Conservation (phyloP, 2,797 vertebrate genomes). For the Glossophaga mutica region DNA sequence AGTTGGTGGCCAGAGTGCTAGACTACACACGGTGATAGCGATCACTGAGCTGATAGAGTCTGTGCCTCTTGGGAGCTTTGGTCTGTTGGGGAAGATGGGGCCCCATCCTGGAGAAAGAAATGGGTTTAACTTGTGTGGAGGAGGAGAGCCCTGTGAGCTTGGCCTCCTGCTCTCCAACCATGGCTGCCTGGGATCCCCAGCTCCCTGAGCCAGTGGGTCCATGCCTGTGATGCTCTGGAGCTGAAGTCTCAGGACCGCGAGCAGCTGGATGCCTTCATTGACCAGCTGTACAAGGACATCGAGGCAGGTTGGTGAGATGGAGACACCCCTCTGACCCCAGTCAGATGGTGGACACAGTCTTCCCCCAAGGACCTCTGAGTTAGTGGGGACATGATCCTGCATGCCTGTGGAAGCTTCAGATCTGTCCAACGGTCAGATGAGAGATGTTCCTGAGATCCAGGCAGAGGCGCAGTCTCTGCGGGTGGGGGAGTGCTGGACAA, state of each 20-base stretch:
- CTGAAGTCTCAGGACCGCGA: constrained; percentile 92
- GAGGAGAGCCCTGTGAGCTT: constrained; percentile 27
- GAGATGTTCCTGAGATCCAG: neutral
- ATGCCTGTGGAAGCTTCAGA: neutral
- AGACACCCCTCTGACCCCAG: neutral
- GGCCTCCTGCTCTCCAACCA: neutral
- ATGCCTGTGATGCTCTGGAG: constrained; percentile 92
- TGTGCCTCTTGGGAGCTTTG: neutral
- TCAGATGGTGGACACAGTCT: neutral
- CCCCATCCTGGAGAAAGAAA: neutral
- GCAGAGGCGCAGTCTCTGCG: neutral
- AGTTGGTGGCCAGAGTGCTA: neutral
- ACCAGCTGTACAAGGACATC: constrained; percentile 98
- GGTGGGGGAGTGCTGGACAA: neutral
- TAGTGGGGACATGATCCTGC: neutral
- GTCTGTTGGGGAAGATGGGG: neutral
- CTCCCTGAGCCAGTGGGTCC: constrained; percentile 98
- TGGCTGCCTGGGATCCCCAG: constrained; percentile 75
- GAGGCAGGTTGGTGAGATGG: constrained; percentile 90
- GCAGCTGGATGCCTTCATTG: constrained; percentile 94
- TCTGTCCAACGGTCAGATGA: neutral
- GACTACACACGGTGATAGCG: neutral
- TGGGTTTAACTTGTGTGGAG: constrained; percentile 21
- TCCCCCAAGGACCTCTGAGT: neutral
- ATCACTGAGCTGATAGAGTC: neutral